phyloP scores from a whole-genome alignment of 2,113 vertebrate genomes.

The Lepisosteus osseus region DNA sequence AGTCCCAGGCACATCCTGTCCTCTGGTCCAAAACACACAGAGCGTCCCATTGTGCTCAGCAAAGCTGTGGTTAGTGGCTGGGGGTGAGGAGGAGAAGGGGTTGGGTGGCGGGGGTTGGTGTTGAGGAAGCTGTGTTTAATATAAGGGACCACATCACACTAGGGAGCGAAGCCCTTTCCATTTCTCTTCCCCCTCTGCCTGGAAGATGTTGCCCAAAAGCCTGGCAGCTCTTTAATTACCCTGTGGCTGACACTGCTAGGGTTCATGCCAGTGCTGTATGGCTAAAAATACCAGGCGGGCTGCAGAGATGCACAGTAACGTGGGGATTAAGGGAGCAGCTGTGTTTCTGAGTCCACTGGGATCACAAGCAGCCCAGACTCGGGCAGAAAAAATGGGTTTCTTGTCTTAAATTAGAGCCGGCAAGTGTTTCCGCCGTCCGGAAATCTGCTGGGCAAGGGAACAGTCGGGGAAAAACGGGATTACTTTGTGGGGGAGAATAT shows the following conservation, averaged over 20 bases:
- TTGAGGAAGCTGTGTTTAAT: background rate
- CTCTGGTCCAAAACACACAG: background rate
- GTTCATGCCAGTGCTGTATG: constrained; percentile 19
- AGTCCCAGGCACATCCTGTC: background rate
- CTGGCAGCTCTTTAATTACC: constrained; percentile 35
- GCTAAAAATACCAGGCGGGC: constrained; percentile 34
- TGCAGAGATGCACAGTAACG: constrained; percentile 4
- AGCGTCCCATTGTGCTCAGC: background rate
- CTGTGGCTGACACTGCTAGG: constrained; percentile 26
- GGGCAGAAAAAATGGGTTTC: background rate
- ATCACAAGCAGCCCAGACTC: background rate
- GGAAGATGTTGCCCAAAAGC: background rate
- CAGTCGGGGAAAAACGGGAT: background rate
- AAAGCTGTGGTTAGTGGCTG: background rate
- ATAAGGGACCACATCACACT: constrained; percentile 1
- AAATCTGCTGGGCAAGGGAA: background rate
- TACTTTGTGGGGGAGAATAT: background rate
- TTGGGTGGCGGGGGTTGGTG: background rate
- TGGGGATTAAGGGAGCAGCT: constrained; percentile 13
- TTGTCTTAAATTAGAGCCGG: constrained; percentile 7
- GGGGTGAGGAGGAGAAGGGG: background rate
- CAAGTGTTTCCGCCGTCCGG: constrained; percentile 12
- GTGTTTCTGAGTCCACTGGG: background rate
- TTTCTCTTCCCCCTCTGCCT: too few relatives aligned
- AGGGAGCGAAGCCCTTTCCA: background rate